These are phyloP conservation scores for Protomyctophum bolini DNA, from an alignment of 2,113 vertebrate genomes.

Conservation along the genomic window DNA sequence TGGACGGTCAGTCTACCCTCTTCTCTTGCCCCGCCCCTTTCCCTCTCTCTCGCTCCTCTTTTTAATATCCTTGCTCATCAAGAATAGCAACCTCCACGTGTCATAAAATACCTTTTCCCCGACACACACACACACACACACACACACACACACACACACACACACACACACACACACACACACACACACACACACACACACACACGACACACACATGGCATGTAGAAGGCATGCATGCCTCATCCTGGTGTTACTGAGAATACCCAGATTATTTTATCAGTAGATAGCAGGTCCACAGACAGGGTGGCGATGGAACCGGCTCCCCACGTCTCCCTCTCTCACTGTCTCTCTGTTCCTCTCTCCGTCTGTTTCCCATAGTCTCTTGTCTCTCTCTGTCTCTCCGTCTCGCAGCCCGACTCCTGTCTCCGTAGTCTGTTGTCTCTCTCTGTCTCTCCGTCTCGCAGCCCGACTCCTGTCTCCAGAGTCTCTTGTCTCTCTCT, in stretches of 20 bases:
- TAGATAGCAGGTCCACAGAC: neutral
- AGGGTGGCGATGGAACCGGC: neutral
- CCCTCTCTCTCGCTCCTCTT: neutral
- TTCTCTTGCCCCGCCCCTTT: neutral
- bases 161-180: constrained; percentile 3
- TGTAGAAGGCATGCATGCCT: neutral
- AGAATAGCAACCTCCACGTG: neutral
- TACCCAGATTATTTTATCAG: neutral
- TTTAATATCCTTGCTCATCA: neutral
- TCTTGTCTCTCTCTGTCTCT: neutral
- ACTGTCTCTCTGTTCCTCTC: neutral
- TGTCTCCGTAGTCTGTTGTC: neutral
- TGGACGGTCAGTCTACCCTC: neutral
- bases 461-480: neutral
- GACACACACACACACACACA: neutral
- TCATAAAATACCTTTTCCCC: neutral
- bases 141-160: neutral
- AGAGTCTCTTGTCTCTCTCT: neutral
- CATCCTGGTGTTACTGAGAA: constrained; percentile 1
- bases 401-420: neutral
- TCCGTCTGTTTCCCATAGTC: constrained; percentile 2
- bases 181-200: neutral
- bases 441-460: neutral
- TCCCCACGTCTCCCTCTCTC: neutral
- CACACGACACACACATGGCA: constrained; percentile 4